Conservation (phyloP, 2,888 invertebrate species). For the Nysson spinosus region DNA sequence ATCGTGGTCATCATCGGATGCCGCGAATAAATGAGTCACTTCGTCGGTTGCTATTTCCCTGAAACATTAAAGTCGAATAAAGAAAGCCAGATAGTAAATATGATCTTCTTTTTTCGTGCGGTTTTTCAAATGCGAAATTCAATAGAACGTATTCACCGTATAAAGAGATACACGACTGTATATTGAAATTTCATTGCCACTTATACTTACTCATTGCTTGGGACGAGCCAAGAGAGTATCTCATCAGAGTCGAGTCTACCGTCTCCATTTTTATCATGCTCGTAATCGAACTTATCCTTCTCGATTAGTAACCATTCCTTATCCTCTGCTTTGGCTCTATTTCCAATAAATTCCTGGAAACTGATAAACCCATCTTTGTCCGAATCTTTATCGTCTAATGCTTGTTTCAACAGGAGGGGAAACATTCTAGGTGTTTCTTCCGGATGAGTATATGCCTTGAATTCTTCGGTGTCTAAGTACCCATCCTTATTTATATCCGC, state of each 20-base stretch:
- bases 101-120: too few relatives aligned
- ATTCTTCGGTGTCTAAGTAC: conserved; percentile 86
- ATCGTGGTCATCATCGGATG: conserved; percentile 92
- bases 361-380: conserved; percentile 91
- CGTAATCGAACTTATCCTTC: conserved; percentile 90
- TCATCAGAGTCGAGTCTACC: conserved; percentile 88
- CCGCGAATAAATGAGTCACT: conserved; percentile 91
- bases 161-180: neutral
- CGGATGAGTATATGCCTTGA: conserved; percentile 93
- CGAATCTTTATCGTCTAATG: conserved; percentile 90
- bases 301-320: conserved; percentile 86
- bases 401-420: conserved; percentile 87
- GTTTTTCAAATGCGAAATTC: neutral
- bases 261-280: conserved; percentile 91
- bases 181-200: conserved; percentile 1
- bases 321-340: conserved; percentile 82
- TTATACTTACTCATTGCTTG: conserved; percentile 89
- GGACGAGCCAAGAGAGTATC: conserved; percentile 93
- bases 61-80: too few relatives aligned
- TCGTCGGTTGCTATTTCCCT: conserved; percentile 94
- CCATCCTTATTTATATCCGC: conserved; percentile 93
- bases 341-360: conserved; percentile 90
- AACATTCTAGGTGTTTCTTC: conserved; percentile 95
- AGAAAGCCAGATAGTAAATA: too few relatives aligned
- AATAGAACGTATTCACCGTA: neutral